Base-by-base conservation (phyloP, 1,140 invertebrate species). In the Bombus huntii region DNA sequence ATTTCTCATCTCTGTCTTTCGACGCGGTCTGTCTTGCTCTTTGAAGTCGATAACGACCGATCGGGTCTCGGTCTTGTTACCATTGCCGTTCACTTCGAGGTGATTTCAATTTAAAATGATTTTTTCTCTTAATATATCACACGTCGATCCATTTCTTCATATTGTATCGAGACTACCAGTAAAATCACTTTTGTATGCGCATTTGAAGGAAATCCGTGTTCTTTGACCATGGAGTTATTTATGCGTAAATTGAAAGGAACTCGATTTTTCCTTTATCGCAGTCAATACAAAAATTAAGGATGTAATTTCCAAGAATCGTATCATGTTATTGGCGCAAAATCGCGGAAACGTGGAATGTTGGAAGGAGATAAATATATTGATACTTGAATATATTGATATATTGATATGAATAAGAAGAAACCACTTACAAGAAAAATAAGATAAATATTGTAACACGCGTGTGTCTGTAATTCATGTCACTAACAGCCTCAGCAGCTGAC, bases 41-140 rank as follows among this genome's bases (percentile, higher is more conserved):
- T 47, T 31, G 22, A 13, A n/a, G 44, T 18, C 39, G 76, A 83
- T 75, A 82, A 81, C 44, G 34, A 71, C 28, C 44, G n/a, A 80
- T 59, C 10, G 57, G 13, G 65, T 44, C 10, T 59, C 47, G 34
- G n/a, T 73, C 42, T 39, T 47, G 13, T 44, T 73, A 8, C n/a
- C 10, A 28, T 71, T 42, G 2, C 71, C 25, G 22, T 73, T 73
- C 28, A 31, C n/a, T 47, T 28, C 12, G 12, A 59, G 42, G 2
- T 44, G 18, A 37, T 28, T n/a, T 18, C 25, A 25, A 77, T n/a
- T 37, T 44, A 15, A 53, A 66, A 31, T 31, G 13, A 47, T 1
- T 28, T 47, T 42, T n/a, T 2, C 22, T 25, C 13, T 3, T 25
- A 28, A 34, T 31, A 53, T 22, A 10, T 65, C 5, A 13, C 6